Base-by-base conservation (phyloP, 2,888 invertebrate genomes). In the Ernsta delagoae region DNA sequence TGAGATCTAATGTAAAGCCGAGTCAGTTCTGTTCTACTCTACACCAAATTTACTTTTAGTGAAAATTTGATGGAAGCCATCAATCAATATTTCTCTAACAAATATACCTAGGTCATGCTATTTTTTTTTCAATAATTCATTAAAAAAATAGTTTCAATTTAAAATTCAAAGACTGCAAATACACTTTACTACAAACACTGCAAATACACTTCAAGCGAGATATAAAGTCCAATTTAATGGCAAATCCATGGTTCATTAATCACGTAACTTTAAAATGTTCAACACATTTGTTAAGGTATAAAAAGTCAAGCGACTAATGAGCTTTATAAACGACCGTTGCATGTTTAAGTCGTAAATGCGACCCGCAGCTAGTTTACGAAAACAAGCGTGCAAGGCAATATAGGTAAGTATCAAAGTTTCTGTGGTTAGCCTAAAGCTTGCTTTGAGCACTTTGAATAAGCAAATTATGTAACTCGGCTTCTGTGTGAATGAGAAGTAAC, bases 291-390 rank as follows among this genome's bases (percentile, higher is more conserved):
- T 53, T 53, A 16, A 53, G 54, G 11, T 54, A 31, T 53, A 36
- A 57, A 57, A 41, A 59, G 24, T 41, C 59, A 16, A 59, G 57
- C 57, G 9, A 59, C 41, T 59, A 59, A 59, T 43, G 59, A 59
- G 59, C 43, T 43, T 57, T 57, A 36, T 39, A 39, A 57, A 36
- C 34, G 12, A 57, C 41, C 43, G 34, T 60, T 24, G 60, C 60
- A 48, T 60, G 48, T 60, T 60, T 31, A 31, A 48, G 45, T 45
- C 12, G 45, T 48, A 34, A 60, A 45, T 45, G 7, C 45, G 31
- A 60, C 24, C 39, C 39, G 5, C 5, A 43, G 54, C 24, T 64
- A 43, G 54, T 64, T 63, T 31, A 39, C 16, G 31, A 56, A 56
- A 64, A 39, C 41, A 54, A 64, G 53, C 53, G 41, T 53, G 31